These are phyloP conservation scores for Orientallactaga sibirica DNA, from an alignment of 2,797 vertebrate genomes.

Conservation along the genomic window DNA sequence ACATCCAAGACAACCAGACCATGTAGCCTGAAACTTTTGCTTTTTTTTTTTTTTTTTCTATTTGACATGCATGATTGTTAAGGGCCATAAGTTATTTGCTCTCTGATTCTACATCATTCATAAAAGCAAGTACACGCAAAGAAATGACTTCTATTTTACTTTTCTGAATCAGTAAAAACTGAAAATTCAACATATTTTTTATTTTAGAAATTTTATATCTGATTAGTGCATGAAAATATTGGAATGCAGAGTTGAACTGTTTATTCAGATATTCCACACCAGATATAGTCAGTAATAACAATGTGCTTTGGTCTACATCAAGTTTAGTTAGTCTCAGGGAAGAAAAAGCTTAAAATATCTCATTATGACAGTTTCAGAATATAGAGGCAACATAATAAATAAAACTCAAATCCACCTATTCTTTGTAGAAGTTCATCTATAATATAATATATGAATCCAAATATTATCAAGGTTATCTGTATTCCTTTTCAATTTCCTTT, in stretches of 20 bases:
- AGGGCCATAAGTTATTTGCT: neutral
- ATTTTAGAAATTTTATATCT: neutral
- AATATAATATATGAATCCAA: neutral
- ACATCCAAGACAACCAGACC: conserved; percentile 19
- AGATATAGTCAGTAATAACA: conserved; percentile 48
- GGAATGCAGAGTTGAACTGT: neutral
- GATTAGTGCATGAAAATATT: conserved; percentile 36
- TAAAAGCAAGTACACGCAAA: neutral
- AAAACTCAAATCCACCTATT: conserved; percentile 48
- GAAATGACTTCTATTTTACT: neutral
- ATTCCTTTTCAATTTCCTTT: conserved; percentile 17
- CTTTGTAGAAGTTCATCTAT: conserved; percentile 20
- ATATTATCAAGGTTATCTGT: neutral
- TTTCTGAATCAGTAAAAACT: conserved; percentile 36
- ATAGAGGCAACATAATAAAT: conserved; percentile 28
- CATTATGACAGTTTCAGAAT: conserved; percentile 7
- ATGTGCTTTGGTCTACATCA: conserved; percentile 9
- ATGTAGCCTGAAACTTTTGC: neutral
- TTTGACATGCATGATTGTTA: conserved; percentile 22
- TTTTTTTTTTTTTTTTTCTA: conserved; percentile 70
- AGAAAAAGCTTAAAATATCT: conserved; percentile 14
- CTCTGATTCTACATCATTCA: neutral
- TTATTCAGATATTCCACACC: conserved; percentile 30
- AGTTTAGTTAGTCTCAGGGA: conserved; percentile 23
- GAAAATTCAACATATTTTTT: neutral